These are phyloP conservation scores for Leptogaster cylindrica DNA, from an alignment of 2,888 invertebrate species.

Conservation along the genomic window DNA sequence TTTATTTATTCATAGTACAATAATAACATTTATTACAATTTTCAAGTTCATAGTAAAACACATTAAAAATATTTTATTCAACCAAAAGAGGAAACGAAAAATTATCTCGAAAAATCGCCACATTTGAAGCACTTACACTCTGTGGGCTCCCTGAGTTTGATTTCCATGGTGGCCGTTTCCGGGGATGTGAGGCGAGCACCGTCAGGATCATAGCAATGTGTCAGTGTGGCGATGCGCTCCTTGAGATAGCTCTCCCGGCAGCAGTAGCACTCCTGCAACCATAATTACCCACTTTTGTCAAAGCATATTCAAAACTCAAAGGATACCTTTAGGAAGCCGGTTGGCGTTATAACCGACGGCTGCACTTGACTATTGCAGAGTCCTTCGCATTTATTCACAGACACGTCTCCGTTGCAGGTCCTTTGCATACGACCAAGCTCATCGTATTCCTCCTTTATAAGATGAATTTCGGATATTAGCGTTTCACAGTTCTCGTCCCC, in stretches of 20 bases:
- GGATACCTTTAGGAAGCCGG: conserved; percentile 79
- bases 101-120: conserved; percentile 80
- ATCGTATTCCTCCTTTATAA: conserved; percentile 91
- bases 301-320: neutral
- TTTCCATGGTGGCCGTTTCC: conserved; percentile 77
- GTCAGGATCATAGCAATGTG: conserved; percentile 88
- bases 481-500: conserved; percentile 84
- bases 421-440: conserved; percentile 82
- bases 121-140: conserved; percentile 92
- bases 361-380: conserved; percentile 90
- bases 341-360: conserved; percentile 85
- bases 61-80: too few relatives aligned
- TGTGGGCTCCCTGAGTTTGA: conserved; percentile 83
- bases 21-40: too few relatives aligned
- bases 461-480: conserved; percentile 82
- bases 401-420: conserved; percentile 88
- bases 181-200: conserved; percentile 76
- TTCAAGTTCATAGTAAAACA: too few relatives aligned
- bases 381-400: conserved; percentile 93
- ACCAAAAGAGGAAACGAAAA: conserved; percentile 3
- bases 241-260: conserved; percentile 87
- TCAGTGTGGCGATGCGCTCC: conserved; percentile 78
- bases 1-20: too few relatives aligned
- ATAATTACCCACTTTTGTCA: neutral
- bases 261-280: conserved; percentile 81